Percentiles rank a stretch among this genome's conserved stretches.
These are phyloP conservation scores for Reticulitermes speratus DNA, from an alignment of 1,140 invertebrate species.

Conservation along the genomic window DNA sequence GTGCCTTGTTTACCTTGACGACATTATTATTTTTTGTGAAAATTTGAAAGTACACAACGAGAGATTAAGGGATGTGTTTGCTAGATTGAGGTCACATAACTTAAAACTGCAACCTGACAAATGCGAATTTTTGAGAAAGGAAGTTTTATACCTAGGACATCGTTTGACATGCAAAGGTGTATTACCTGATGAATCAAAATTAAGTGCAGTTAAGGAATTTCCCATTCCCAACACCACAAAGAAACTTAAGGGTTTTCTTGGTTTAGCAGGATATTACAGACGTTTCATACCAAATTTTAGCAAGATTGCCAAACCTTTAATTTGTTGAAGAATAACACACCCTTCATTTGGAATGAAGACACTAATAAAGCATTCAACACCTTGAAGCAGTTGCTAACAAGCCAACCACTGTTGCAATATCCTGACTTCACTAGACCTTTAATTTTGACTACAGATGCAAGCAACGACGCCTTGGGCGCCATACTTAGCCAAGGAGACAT, in stretches of 20 bases:
- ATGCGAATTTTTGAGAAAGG: conserved; percentile 49
- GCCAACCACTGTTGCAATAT: conserved; percentile 10
- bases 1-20: conserved; percentile 48
- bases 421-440: conserved; percentile 20
- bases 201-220: conserved; percentile 44
- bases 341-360: conserved; percentile 39
- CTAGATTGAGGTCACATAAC: conserved; percentile 43
- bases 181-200: conserved; percentile 47
- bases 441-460: conserved; percentile 29
- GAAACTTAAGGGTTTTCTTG: conserved; percentile 49
- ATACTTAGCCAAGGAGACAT: conserved; percentile 33
- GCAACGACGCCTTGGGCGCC: conserved; percentile 30
- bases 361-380: conserved; percentile 42
- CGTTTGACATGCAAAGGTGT: conserved; percentile 46
- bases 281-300: conserved; percentile 46
- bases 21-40: conserved; percentile 45
- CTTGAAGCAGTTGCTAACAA: conserved; percentile 31
- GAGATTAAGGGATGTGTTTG: conserved; percentile 43
- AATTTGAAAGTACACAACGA: conserved; percentile 43
- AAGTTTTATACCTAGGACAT: conserved; percentile 50
- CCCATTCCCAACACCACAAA: conserved; percentile 44
- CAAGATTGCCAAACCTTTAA: conserved; percentile 43
- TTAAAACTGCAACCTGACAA: conserved; percentile 51
- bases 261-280: conserved; percentile 48
- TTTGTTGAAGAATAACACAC: conserved; percentile 43